Evolutionary conservation across 1,140 invertebrate genomes (phyloP).

Genomic region (Diplogasteroides magnus): DNA sequence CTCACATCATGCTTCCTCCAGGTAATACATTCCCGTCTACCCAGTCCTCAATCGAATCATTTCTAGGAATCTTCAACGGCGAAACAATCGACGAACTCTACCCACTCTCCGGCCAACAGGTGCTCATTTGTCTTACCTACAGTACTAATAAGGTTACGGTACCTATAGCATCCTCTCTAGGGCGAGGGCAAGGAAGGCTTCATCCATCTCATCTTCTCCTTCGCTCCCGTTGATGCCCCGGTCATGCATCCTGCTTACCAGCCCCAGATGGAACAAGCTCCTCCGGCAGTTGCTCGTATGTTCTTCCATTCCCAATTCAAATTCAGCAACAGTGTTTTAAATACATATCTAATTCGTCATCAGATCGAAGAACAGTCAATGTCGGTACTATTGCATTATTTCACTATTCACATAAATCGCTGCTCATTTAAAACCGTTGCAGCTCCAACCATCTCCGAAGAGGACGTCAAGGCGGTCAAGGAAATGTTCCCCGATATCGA

Average conservation of each 20-base stretch:
- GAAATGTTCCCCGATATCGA: conserved; percentile 96
- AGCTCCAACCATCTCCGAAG: conserved; percentile 35
- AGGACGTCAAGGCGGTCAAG: conserved; percentile 65
- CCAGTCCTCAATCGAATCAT: too few species aligned
- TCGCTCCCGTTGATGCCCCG: conserved; percentile 41
- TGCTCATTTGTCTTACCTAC: conserved; percentile 54
- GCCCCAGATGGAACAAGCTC: not conserved
- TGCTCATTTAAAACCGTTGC: conserved; percentile 3
- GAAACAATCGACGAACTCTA: conserved; percentile 91
- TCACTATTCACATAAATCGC: too few species aligned
- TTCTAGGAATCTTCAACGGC: conserved; percentile 74
- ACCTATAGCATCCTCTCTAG: too few species aligned
- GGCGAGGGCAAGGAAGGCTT: conserved; percentile 85
- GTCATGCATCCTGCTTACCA: conserved; percentile 14
- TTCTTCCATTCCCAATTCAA: too few species aligned
- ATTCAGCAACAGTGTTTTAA: too few species aligned
- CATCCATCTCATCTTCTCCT: conserved; percentile 63
- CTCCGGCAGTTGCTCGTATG: conserved; percentile 18
- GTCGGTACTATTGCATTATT: too few species aligned
- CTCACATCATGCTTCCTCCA: conserved; percentile 72
- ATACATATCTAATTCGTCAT: too few species aligned
- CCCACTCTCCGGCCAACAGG: conserved; percentile 60
- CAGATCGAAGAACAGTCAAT: too few species aligned
- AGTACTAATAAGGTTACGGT: too few species aligned
- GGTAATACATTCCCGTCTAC: too few species aligned